A percentile compares a stretch with the other conserved stretches of the same genome.
Evolutionary conservation across 2,888 invertebrate species (phyloP).

Genomic region (Chamaedrilus cognettii): DNA sequence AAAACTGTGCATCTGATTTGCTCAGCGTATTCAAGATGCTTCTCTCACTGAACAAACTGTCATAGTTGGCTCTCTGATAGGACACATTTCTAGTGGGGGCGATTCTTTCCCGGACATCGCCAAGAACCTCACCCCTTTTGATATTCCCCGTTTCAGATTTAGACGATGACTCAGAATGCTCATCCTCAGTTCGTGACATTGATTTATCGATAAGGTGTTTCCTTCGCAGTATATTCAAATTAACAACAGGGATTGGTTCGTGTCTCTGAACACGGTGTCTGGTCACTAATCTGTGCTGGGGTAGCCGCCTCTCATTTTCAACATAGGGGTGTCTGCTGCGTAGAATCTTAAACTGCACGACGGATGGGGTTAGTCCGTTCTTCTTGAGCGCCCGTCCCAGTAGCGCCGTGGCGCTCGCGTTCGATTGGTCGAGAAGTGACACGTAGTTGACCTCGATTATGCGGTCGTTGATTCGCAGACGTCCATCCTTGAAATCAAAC

Average conservation of each 20-base stretch:
- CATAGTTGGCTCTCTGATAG: not conserved
- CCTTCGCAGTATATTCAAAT: too few species aligned
- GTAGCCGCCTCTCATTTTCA: too few species aligned
- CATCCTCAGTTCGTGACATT: too few species aligned
- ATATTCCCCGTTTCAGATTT: not conserved
- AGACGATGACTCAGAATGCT: too few species aligned
- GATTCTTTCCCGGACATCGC: not conserved
- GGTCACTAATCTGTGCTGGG: too few species aligned
- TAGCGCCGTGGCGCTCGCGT: slow-evolving; percentile 63
- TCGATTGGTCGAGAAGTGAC: slow-evolving; percentile 83
- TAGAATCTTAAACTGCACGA: not conserved
- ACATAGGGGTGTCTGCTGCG: not conserved
- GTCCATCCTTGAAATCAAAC: slow-evolving; percentile 62
- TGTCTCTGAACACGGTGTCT: too few species aligned
- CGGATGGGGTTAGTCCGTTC: not conserved
- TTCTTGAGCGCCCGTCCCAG: not conserved
- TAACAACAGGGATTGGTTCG: too few species aligned
- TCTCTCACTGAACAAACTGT: not conserved
- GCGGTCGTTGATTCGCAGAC: slow-evolving; percentile 91
- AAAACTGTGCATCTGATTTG: too few species aligned
- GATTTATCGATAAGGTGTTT: too few species aligned
- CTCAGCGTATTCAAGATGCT: too few species aligned
- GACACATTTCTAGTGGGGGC: not conserved
- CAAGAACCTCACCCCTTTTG: too few species aligned
- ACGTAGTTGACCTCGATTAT: slow-evolving; percentile 86